Base-by-base conservation (phyloP, 2,113 vertebrate genomes). In the Leuciscus idus region DNA sequence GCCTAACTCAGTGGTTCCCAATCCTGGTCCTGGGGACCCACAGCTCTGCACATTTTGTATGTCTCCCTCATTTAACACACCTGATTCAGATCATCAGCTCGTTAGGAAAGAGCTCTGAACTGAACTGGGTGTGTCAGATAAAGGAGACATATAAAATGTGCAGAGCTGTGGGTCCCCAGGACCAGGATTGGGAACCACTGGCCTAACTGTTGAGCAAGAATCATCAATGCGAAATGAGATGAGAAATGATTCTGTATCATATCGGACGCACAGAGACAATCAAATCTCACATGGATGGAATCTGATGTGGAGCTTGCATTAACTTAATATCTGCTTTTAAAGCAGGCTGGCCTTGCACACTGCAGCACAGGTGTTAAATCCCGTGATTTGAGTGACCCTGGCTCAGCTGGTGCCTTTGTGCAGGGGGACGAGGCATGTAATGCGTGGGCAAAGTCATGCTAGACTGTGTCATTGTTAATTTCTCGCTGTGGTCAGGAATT, bases 391-490 rank as follows among this genome's bases (percentile, higher is more conserved):
- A 5, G 6, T 79, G 52, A 79, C 76, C 76, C 76, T 39, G 55
- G 30, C 57, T 80, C 78, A 61, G 78, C 57, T 62, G 78, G 57
- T 80, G 36, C 36, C 12, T 80, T 62, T 39, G 57, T 61, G 33
- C 36, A 17, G 13, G 57, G 57, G 57, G 66, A 57, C 48, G 46
- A 76, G 33, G 62, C 28, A 57, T 79, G 66, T 72, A 57, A 79
- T 79, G 48, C n/a, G 30, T 28, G 78, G 21, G 78, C 36, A 80
- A 80, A 80, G 74, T 85, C 46, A 39, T 70, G 62, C 66, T 26
- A 78, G 23, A 39, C 84, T 79, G 84, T 79, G 23, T 70, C 75
- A 85, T 50, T 52, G 50, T 52, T 66, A 43, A 75, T 52, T 75
- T 75, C 43, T 52, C 13, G 62, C 75, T 55, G 75, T 57, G 61